Base-by-base conservation (phyloP, 2,113 vertebrate species). In the Rissa tridactyla region DNA sequence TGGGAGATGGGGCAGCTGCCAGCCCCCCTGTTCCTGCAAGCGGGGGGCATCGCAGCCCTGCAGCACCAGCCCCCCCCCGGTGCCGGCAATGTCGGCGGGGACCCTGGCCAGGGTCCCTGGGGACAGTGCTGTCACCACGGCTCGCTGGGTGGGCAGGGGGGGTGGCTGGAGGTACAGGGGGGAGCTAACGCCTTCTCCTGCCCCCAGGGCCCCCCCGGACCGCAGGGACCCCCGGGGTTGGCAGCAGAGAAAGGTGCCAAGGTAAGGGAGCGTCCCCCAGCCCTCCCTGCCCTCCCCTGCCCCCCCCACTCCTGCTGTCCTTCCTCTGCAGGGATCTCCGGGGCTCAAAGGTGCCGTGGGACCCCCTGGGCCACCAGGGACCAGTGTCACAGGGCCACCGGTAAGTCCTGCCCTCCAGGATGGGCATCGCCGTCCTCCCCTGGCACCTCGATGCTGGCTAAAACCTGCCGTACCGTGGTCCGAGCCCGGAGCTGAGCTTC, bases 301-400 rank as follows among this genome's bases (percentile, higher is more conserved):
- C 57, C n/a, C 70, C 85, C 40, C 84, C 27, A 77, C 49, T 92
- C 73, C 70, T 82, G n/a, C 91, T 15, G 23, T 82, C 57, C 88
- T 70, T 89, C 71, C 80, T 68, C 64, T 27, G 34, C 90, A 98
- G 98, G 98, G 98, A 17, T 65, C 97, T 44, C 90, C 73, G 5
- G 99, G 99, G 19, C 88, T 98, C 54, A 97, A 82, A 51, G 99
- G 99, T 26, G 97, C 92, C 19, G 69, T 82, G 5, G 99, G 99
- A 79, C 98, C 98, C 32, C 94, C 98, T 6, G 99, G 99, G 11
- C 98, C 98, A 14, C 69, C 93, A 4, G 99, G 98, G 3, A n/a
- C 90, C 66, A 96, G 98, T 42, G 17, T 96, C 80, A 42, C 91
- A 3, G 99, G 99, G 62, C 98, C 98, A 27, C 97, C 97, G 42